Base-by-base conservation (phyloP, 1,140 invertebrate species). In the Formica exsecta region DNA sequence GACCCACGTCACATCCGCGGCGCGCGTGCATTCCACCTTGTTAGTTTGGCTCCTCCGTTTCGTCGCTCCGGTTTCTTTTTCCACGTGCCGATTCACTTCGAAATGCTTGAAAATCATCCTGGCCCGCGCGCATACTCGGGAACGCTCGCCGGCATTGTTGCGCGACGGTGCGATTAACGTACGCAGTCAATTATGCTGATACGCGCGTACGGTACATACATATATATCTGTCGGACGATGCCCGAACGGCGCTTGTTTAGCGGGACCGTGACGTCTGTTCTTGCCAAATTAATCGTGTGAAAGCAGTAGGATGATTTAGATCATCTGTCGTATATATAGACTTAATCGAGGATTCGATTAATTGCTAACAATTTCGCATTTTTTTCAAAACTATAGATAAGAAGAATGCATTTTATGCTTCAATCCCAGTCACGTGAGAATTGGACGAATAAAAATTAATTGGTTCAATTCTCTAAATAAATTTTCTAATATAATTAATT, bases 151-250 rank as follows among this genome's bases (percentile, higher is more conserved):
- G 87, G 87, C 85, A 87, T 89, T 90, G 75, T 90, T 89, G 73
- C 89, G 64, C 86, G 88, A 89, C 87, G 62, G 61, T 48, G 62
- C 88, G 88, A 87, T 90, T 89, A 90, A 90, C 88, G 89, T 90
- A 87, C 66, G 88, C 89, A 77, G 89, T 89, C 88, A 90, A 90
- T 90, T 90, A 89, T 84, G 79, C 87, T 76, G 86, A 89, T 89
- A 86, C 76, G 32, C 81, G 87, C 66, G 77, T 48, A 48, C 48
- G 48, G 48, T 51, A 51, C 48, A 51, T 51, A 51, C 48, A 77
- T 84, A 84, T 86, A 80, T 62, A 84, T 65, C 68, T 75, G 71
- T 81, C 68, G 54, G 83, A 80, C 41, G 38, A 79, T n/a, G 65
- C 38, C 22, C 22, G 19, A 38, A 51, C 48, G 76, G 32, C 41